Evolutionary conservation across 2,113 vertebrate genomes (phyloP).

Genomic region (Telmatochromis bifrenatus): DNA sequence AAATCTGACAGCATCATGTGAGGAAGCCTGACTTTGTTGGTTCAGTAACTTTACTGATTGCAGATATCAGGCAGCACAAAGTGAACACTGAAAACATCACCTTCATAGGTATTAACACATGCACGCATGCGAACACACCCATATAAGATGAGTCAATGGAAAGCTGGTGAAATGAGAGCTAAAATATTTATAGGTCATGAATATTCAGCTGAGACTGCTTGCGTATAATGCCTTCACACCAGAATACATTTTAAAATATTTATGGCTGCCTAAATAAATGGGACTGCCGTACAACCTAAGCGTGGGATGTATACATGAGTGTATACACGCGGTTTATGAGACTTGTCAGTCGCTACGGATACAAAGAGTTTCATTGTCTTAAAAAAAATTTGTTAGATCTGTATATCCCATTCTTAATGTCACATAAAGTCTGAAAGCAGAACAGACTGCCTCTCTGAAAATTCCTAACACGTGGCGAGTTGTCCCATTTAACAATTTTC

Average conservation of each 20-base stretch:
- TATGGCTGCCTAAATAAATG: slow-evolving; percentile 57
- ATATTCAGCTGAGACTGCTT: slow-evolving; percentile 62
- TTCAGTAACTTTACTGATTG: slow-evolving; percentile 20
- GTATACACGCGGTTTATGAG: neutral
- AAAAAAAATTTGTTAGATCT: neutral
- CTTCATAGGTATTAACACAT: neutral
- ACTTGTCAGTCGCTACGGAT: neutral
- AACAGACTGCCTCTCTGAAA: neutral
- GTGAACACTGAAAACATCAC: neutral
- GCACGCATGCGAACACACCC: neutral
- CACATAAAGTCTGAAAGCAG: neutral
- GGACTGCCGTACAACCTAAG: slow-evolving; percentile 19
- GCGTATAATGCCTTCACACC: slow-evolving; percentile 46
- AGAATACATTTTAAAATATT: slow-evolving; percentile 65
- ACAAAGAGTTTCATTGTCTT: neutral
- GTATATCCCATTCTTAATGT: neutral
- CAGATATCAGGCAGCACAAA: neutral
- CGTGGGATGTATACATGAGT: slow-evolving; percentile 7
- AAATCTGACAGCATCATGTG: neutral
- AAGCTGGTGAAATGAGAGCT: slow-evolving; percentile 46
- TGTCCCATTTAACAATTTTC: slow-evolving; percentile 11
- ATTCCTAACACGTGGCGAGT: slow-evolving; percentile 3
- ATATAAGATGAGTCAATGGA: slow-evolving; percentile 27
- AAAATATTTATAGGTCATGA: slow-evolving; percentile 70
- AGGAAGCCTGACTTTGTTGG: neutral